Evolutionary conservation across 1,140 invertebrate genomes (phyloP).

Genomic region (Bombus pascuorum): DNA sequence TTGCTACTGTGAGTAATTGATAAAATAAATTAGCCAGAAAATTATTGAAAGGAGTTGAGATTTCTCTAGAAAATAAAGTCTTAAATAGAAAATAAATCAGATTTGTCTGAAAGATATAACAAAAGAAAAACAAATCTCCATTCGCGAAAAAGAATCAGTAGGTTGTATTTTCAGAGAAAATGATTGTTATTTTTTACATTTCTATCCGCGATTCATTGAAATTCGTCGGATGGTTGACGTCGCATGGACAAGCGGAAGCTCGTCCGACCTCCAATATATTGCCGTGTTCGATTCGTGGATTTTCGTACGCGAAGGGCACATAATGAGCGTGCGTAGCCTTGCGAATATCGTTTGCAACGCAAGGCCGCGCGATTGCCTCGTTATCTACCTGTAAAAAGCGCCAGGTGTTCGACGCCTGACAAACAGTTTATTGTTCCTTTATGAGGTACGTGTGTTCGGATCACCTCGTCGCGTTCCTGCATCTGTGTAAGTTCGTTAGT

Average conservation of each 20-base stretch:
- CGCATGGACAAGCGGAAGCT: background rate
- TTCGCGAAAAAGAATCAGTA: too few relatives aligned
- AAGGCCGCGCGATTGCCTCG: background rate
- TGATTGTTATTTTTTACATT: background rate
- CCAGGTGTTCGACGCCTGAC: background rate
- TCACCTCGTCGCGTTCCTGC: background rate
- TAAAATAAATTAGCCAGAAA: background rate
- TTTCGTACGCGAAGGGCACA: slow-evolving; percentile 1
- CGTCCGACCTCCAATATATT: background rate
- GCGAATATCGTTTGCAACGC: background rate
- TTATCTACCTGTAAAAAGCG: background rate
- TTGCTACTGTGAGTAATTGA: too few relatives aligned
- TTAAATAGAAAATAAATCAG: background rate
- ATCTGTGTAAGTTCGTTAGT: too few relatives aligned
- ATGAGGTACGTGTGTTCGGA: background rate
- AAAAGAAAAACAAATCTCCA: too few relatives aligned
- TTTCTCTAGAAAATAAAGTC: background rate
- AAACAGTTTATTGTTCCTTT: background rate
- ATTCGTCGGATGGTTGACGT: background rate
- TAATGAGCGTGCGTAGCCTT: background rate
- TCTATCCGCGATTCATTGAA: background rate
- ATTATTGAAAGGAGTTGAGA: too few relatives aligned
- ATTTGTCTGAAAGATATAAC: too few relatives aligned
- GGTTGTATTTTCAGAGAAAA: background rate
- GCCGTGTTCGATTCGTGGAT: background rate